Evolutionary conservation across 2,113 vertebrate genomes (phyloP), one percentile per base, ranked within the genome.

Genomic region (Helogale parvula): DNA sequence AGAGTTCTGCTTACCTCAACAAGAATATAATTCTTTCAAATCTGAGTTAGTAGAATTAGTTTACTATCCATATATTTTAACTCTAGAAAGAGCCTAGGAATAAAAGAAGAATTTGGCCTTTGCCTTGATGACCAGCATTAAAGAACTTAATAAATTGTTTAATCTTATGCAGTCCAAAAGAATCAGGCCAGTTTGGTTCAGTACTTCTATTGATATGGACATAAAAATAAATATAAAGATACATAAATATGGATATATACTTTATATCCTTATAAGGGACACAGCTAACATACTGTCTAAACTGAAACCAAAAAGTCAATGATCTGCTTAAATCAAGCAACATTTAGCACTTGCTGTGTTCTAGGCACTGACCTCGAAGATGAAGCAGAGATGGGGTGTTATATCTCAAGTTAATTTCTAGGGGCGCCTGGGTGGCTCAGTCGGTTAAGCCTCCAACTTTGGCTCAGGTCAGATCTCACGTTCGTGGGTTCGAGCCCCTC

Each of bases 11-110:
- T 35, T 77, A 54, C 23, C 8, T 88, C 52, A 66, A 25, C 66
- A 93, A 91, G 21, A 89, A 72, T 92, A 80, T 54, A 72, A 4
- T 92, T 94, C n/a, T 74, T 81, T 65, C 38, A 85, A 60, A 94
- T 81, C 68, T 74, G n/a, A 97, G 52, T 27, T 45, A 87, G 16
- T 77, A 25, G 27, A 35, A n/a, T 77, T 76, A 65, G 41, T 66
- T 86, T 38, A 84, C 52, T 21, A 31, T 66, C 57, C 21, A 66
- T 31, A 66, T 21, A 50, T 89, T 88, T 92, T 6, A 45, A 23
- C 15, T 69, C 50, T 11, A 54, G 33, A 60, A 66, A 94, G 31
- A 19, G 23, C 41, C 31, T 65, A 86, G 83, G 33, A 81, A 81
- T 69, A 74, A 54, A 10, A 93, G 35, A 74, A 84, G 7, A 94